Base-by-base conservation (phyloP, 1,140 invertebrate genomes). In the Euglossa dilemma region DNA sequence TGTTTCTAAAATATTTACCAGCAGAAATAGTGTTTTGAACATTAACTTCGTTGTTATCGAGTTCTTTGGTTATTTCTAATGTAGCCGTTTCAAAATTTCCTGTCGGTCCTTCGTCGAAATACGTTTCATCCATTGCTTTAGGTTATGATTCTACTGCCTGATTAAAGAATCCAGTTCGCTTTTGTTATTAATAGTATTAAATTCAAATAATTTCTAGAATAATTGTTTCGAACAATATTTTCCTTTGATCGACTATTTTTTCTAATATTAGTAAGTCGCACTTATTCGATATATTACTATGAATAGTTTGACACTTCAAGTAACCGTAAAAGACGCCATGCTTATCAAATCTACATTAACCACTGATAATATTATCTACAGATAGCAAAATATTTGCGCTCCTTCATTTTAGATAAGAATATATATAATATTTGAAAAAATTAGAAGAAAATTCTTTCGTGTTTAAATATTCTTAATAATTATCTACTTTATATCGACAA, bases 41-140 rank as follows among this genome's bases (percentile, higher is more conserved):
- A 25, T 45, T 52, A 45, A 61, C 47, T 59, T 87, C 63, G 61
- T 73, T 78, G 11, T 63, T 69, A 50, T 90, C 89, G 16, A 25
- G n/a, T 73, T 90, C 85, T 50, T 91, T 91, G 18, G 89, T 76
- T 6, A 93, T 92, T 83, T 92, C 90, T 54, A 92, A 67, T 7
- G 91, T 92, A n/a, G 90, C 86, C 25, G 59, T 89, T 67, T 92
- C 91, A 80, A 92, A 93, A 86, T 88, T 91, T 79, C 83, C 91
- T 43, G 83, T 76, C 52, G 77, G 88, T 50, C 88, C 91, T 20
- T 93, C 92, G 28, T 92, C 92, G 61, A 92, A 81, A 80, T 83
- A 85, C 69, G 89, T 88, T 81, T 92, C 90, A 45, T 92, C 91
- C 91, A 92, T 91, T 18, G 82, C 86, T 66, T 0, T 16, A 73